These are phyloP conservation scores for Drosophila neonasuta DNA, from an alignment of 2,888 invertebrate genomes.

Conservation along the genomic window DNA sequence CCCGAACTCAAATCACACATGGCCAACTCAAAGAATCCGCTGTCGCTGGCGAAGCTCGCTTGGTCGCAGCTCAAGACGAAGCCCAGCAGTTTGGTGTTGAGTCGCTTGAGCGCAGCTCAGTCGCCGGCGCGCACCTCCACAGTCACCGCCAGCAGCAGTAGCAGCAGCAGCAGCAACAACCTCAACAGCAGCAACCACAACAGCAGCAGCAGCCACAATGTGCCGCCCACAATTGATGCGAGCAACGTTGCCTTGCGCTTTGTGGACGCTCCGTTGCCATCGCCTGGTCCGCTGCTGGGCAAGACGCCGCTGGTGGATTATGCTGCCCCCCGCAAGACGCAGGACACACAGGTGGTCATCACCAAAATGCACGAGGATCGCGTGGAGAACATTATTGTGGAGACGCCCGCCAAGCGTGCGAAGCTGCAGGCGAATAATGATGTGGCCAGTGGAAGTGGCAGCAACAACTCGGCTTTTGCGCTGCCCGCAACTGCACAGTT, in stretches of 20 bases:
- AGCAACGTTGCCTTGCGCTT: slow-evolving; percentile 79
- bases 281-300: slow-evolving; percentile 91
- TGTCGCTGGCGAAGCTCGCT: slow-evolving; percentile 80
- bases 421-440: slow-evolving; percentile 44
- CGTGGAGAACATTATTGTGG: slow-evolving; percentile 41
- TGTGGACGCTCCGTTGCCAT: slow-evolving; percentile 87
- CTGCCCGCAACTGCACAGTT: slow-evolving; percentile 42
- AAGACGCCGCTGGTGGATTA: slow-evolving; percentile 91
- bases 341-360: slow-evolving; percentile 79
- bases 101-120: slow-evolving; percentile 77
- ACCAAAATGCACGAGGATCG: slow-evolving; percentile 82
- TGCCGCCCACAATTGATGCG: slow-evolving; percentile 38
- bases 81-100: slow-evolving; percentile 85
- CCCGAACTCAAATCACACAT: slow-evolving; percentile 84
- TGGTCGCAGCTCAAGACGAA: slow-evolving; percentile 83
- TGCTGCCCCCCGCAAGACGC: slow-evolving; percentile 76
- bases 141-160: slow-evolving; percentile 28
- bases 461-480: slow-evolving; percentile 10
- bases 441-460: neutral
- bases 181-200: neutral
- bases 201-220: slow-evolving; percentile 5
- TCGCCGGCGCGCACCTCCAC: slow-evolving; percentile 69
- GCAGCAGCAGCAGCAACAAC: slow-evolving; percentile 1
- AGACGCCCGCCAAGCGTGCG: slow-evolving; percentile 59
- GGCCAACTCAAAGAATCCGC: slow-evolving; percentile 78